Evolutionary conservation across 2,888 invertebrate genomes (phyloP), one percentile per base, ranked within the genome.

Genomic region (Brassicogethes aeneus): DNA sequence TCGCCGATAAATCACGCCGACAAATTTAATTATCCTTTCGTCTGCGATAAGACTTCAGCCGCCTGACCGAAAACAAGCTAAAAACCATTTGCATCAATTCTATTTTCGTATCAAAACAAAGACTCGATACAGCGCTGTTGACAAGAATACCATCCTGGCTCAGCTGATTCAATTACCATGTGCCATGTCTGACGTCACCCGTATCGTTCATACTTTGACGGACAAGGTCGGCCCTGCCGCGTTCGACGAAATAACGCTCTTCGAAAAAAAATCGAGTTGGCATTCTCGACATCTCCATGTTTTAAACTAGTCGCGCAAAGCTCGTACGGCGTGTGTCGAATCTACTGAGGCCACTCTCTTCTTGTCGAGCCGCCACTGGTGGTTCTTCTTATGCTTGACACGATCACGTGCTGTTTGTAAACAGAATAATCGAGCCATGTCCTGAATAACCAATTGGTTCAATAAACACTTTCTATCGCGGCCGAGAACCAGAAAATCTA

Each of bases 21-120:
- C 72, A 73, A 73, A 73, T 73, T 73, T 72, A 72, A 73, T 72
- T 72, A 73, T 72, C 72, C 70, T 70, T 67, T 68, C 69, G 70
- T 70, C 70, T 68, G 65, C 66, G 71, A 71, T 71, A 72, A 71
- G 70, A 65, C 65, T 58, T 50, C n/a, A 47, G 47, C 48, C 41
- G 42, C 40, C 42, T 43, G 41, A 32, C 37, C 41, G 32, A 40
- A 23, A 23, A 23, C n/a, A n/a, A n/a, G n/a, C n/a, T n/a, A n/a
- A n/a, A n/a, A n/a, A n/a, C n/a, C n/a, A n/a, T n/a, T n/a, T n/a
- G n/a, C n/a, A n/a, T n/a, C n/a, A n/a, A n/a, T n/a, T n/a, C n/a
- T n/a, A n/a, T n/a, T n/a, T n/a, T n/a, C n/a, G n/a, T n/a, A n/a
- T n/a, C n/a, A n/a, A n/a, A n/a, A n/a, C n/a, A n/a, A n/a, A n/a